Base-by-base conservation (phyloP, 2,888 invertebrate species). In the Amaurobius ferox region DNA sequence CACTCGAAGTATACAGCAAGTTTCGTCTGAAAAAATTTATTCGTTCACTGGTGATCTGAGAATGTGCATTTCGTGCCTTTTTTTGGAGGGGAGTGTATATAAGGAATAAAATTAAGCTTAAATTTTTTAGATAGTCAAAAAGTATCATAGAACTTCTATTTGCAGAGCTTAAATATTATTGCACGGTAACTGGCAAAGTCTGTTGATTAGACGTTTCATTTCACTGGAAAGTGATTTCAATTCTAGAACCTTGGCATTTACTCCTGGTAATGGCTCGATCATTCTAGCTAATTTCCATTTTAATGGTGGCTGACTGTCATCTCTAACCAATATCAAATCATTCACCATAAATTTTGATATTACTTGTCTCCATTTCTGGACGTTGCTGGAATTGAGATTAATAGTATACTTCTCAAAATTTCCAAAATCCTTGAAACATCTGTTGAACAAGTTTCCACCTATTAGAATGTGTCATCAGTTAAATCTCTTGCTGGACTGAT, bases 291-390 rank as follows among this genome's bases (percentile, higher is more conserved):
- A n/a, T 2, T 26, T 13, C 28, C 78, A 70, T 26, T 28, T 55
- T 16, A 70, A 13, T 0, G 40, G 61, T 6, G 61, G 40, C 13
- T 32, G 28, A 26, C 55, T 55, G 0, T 61, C 29, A 11, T 68
- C 70, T 28, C 70, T 78, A 1, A 68, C 6, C 0, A 77, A 7
- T 0, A 68, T 19, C 6, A 68, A 35, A 26, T 68, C 68, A n/a
- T n/a, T 28, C 0, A 61, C n/a, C 5, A 0, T n/a, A 3, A 68
- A 32, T 28, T 39, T 61, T 1, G 7, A 1, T 11, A 23, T 35
- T 3, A 7, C 0, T 0, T 6, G 35, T 1, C 6, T 16, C 78
- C 78, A 55, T 13, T 78, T 70, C 0, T n/a, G 19, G 3, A 1
- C 70, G 26, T 2, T n/a, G 26, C 70, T 78, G 70, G 2, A 70